Base-by-base conservation (phyloP, 2,113 vertebrate genomes). In the Acrocephalus arundinaceus region DNA sequence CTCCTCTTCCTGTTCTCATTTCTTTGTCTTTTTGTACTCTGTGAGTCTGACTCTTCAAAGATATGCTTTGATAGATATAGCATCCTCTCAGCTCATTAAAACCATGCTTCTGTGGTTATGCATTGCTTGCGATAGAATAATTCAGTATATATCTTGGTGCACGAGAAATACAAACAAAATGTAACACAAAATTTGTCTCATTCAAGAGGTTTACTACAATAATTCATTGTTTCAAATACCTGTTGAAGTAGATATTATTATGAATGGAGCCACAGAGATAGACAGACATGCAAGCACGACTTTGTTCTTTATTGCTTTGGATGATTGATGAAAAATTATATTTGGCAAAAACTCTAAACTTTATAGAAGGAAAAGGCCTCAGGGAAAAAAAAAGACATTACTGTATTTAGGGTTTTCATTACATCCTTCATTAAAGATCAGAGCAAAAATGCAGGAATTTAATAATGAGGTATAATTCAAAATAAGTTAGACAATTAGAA, bases 381-480 rank as follows among this genome's bases (percentile, higher is more conserved):
- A 48, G 85, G 9, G 37, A 39, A 59, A 82, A 66, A 51, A 70
- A 86, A 66, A 82, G 23, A 27, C 9, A 24, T 70, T 83, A 84
- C 46, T 86, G 68, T 93, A 85, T 94, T 85, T 90, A 68, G 63
- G 66, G 81, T 75, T 78, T 93, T 92, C 57, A 94, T 93, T 96
- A 76, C 70, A 80, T 77, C 66, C 62, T 93, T 96, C 90, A 96
- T 97, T 97, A 97, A 91, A 97, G 96, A 96, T 93, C 91, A 97
- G 70, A 96, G 97, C 28, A 11, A 96, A 95, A 89, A 87, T 93
- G 30, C 8, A 67, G 16, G 45, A 48, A 82, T 96, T 95, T 94
- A 96, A 85, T 90, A 94, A 70, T 89, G 82, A 96, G 45, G 51
- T 87, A 91, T 87, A 57, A 96, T 85, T 95, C 65, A 91, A 97